Percentiles rank a stretch among this genome's conserved stretches.
Evolutionary conservation across 2,797 vertebrate genomes (phyloP).

Genomic region (Amblyopsis hoosieri): DNA sequence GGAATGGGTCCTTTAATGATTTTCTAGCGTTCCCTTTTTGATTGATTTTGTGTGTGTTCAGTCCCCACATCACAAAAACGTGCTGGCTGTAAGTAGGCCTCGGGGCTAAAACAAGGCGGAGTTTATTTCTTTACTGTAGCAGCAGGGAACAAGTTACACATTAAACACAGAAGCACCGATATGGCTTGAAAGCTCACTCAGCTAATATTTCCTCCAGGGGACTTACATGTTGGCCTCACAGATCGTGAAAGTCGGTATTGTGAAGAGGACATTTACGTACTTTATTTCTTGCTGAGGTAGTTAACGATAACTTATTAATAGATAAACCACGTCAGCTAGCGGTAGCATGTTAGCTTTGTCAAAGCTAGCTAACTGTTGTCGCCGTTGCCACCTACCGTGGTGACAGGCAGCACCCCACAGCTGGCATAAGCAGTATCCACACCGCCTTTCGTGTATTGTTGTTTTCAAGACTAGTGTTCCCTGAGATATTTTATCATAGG

Average conservation of each 20-base stretch:
- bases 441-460: not conserved
- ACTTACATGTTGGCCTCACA: not conserved
- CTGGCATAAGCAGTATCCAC: not conserved
- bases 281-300: not conserved
- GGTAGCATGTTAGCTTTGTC: slow-evolving; percentile 50
- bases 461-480: not conserved
- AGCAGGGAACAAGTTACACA: slow-evolving; percentile 24
- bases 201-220: not conserved
- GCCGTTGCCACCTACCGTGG: slow-evolving; percentile 18
- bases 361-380: slow-evolving; percentile 19
- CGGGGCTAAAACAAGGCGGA: slow-evolving; percentile 29
- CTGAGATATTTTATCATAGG: too few relatives aligned
- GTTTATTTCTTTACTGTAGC: slow-evolving; percentile 2
- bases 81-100: slow-evolving; percentile 12
- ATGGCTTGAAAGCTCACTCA: slow-evolving; percentile 33
- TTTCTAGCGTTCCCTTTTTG: too few relatives aligned
- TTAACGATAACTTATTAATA: not conserved
- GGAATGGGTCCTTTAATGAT: too few relatives aligned
- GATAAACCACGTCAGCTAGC: slow-evolving; percentile 40
- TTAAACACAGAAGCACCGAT: not conserved
- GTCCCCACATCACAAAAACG: not conserved
- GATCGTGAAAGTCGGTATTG: not conserved
- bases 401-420: not conserved
- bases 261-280: slow-evolving; percentile 32
- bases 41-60: too few relatives aligned